A percentile compares a stretch with the other conserved stretches of the same genome.
Conservation (phyloP, 2,113 vertebrate genomes). For the Herpetotheres cachinnans region DNA sequence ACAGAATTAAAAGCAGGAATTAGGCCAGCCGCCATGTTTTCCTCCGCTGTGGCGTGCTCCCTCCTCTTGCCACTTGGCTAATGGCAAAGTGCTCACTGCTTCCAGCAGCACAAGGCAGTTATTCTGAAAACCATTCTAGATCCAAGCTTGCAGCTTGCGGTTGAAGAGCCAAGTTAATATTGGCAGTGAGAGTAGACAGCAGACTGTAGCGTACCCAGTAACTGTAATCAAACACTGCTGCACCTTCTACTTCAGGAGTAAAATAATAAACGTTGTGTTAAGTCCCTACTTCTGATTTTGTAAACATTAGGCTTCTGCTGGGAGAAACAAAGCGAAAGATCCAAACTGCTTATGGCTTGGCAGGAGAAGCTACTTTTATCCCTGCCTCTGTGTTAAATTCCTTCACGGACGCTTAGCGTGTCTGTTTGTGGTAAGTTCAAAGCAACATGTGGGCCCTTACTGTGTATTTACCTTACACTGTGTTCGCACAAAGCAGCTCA, state of each 20-base stretch:
- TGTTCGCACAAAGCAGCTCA: neutral
- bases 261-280: neutral
- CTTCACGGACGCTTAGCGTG: neutral
- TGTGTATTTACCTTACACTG: accelerated
- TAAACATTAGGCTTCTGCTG: neutral
- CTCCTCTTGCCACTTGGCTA: neutral
- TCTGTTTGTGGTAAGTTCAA: neutral
- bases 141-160: neutral
- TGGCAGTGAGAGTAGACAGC: neutral
- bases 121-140: neutral
- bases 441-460: neutral
- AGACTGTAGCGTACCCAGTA: neutral
- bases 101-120: neutral
- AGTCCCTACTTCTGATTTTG: neutral
- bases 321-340: neutral
- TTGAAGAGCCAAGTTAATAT: neutral
- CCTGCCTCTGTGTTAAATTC: neutral
- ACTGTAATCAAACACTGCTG: neutral
- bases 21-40: neutral
- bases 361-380: neutral
- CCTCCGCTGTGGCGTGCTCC: accelerated
- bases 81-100: neutral
- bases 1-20: neutral
- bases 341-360: neutral
- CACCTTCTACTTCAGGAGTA: neutral